phyloP scores from a whole-genome alignment of 2,113 vertebrate genomes.

The Mola mola region DNA sequence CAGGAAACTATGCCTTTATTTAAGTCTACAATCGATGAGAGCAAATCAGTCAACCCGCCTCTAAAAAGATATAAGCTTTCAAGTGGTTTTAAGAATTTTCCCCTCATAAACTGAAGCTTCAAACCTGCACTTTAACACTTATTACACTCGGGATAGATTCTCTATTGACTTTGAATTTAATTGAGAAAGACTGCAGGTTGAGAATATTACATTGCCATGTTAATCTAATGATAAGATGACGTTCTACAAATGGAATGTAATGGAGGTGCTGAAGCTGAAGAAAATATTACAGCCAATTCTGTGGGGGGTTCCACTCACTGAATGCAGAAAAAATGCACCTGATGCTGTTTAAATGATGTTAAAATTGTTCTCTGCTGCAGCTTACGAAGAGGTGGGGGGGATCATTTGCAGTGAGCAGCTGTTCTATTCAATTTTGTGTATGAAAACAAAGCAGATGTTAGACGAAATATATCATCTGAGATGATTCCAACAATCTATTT shows the following conservation, averaged over 20 bases:
- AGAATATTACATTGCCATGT: constrained; percentile 22
- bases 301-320: neutral
- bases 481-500: constrained; percentile 56
- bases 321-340: constrained; percentile 20
- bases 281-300: constrained; percentile 1
- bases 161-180: constrained; percentile 32
- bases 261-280: constrained; percentile 16
- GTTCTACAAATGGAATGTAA: constrained; percentile 16
- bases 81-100: constrained; percentile 4
- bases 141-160: neutral
- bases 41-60: neutral
- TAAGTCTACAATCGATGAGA: neutral
- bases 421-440: constrained; percentile 5
- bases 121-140: constrained; percentile 22
- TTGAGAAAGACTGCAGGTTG: constrained; percentile 20
- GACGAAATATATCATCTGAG: constrained; percentile 35
- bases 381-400: constrained; percentile 4
- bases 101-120: constrained; percentile 5
- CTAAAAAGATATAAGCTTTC: neutral
- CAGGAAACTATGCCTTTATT: neutral
- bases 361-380: constrained; percentile 11
- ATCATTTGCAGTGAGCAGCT: constrained; percentile 2
- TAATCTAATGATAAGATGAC: constrained; percentile 38
- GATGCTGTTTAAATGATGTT: constrained; percentile 5
- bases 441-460: constrained; percentile 44